These are phyloP conservation scores for Malacoraja senta DNA, from an alignment of 2,797 vertebrate genomes.

Conservation along the genomic window DNA sequence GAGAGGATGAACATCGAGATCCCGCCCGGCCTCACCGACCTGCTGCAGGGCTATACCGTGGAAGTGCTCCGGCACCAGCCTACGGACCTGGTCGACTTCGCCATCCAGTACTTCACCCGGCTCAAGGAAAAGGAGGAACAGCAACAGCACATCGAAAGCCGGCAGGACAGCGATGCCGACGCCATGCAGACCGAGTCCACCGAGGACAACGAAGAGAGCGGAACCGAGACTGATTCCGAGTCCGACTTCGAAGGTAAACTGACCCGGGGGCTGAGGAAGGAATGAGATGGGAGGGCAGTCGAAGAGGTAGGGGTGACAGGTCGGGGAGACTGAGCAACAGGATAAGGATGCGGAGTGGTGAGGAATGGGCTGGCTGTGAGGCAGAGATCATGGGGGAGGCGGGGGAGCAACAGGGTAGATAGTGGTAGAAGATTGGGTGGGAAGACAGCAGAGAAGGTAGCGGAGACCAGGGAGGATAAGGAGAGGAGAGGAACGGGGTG, in stretches of 20 bases:
- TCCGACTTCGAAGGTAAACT: conserved; percentile 84
- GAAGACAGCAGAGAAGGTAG: not conserved
- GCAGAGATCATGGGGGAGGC: too few species aligned
- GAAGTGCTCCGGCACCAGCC: conserved; percentile 89
- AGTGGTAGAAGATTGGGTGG: not conserved
- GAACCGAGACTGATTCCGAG: conserved; percentile 68
- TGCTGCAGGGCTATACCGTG: conserved; percentile 94
- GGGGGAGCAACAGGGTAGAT: not conserved
- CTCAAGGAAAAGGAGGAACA: conserved; percentile 67
- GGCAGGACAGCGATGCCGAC: conserved; percentile 70
- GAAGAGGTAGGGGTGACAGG: too few species aligned
- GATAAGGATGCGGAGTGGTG: not conserved
- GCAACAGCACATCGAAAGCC: conserved; percentile 43
- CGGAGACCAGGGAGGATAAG: not conserved
- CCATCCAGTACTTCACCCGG: conserved; percentile 86
- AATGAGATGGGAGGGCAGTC: not conserved
- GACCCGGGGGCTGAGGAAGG: not conserved
- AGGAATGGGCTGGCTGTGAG: not conserved
- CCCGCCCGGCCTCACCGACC: conserved; percentile 86
- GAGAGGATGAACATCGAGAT: conserved; percentile 89
- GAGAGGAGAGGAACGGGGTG: not conserved
- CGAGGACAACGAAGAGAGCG: conserved; percentile 50
- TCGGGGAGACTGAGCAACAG: not conserved
- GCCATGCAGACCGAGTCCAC: conserved; percentile 70
- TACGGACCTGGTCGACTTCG: conserved; percentile 86